Conservation (phyloP, 2,888 invertebrate genomes). For the Notocelia uddmanniana region DNA sequence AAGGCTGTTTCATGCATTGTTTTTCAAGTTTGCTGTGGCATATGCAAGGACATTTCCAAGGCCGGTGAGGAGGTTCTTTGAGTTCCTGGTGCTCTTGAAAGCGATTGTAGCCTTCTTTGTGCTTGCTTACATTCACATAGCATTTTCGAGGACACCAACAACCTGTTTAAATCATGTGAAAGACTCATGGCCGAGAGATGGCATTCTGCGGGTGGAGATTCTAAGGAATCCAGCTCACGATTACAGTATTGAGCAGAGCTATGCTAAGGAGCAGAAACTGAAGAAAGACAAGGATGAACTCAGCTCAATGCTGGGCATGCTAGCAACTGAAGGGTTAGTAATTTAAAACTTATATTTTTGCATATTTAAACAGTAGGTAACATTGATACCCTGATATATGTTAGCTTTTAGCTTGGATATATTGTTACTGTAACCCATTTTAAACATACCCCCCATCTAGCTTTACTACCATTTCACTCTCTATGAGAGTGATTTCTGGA, state of each 20-base stretch:
- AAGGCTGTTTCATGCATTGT: slow-evolving; percentile 96
- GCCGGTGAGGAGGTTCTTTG: slow-evolving; percentile 92
- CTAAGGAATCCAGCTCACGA: slow-evolving; percentile 89
- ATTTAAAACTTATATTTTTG: not conserved
- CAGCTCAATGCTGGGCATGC: slow-evolving; percentile 86
- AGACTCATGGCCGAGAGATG: slow-evolving; percentile 97
- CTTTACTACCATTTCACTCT: too few species aligned
- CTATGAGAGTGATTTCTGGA: too few species aligned
- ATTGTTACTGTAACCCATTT: too few species aligned
- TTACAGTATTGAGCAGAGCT: slow-evolving; percentile 93
- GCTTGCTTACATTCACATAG: slow-evolving; percentile 97
- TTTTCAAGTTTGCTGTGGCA: slow-evolving; percentile 95
- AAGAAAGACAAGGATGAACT: slow-evolving; percentile 88
- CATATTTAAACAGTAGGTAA: not conserved
- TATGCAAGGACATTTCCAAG: slow-evolving; percentile 97
- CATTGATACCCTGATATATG: too few species aligned
- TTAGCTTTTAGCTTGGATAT: too few species aligned
- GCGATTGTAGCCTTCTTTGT: slow-evolving; percentile 93
- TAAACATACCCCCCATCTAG: too few species aligned
- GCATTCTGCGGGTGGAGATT: slow-evolving; percentile 97
- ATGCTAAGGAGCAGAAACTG: slow-evolving; percentile 92
- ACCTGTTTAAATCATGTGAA: slow-evolving; percentile 96
- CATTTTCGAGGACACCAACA: slow-evolving; percentile 96
- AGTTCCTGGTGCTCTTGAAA: slow-evolving; percentile 93
- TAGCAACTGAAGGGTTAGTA: slow-evolving; percentile 88